Percentiles rank a stretch among this genome's conserved stretches.
Evolutionary conservation across 37 sponge, comb jelly and placozoan genomes (phyloP).

Genomic region (Lycopodina hypogea): DNA sequence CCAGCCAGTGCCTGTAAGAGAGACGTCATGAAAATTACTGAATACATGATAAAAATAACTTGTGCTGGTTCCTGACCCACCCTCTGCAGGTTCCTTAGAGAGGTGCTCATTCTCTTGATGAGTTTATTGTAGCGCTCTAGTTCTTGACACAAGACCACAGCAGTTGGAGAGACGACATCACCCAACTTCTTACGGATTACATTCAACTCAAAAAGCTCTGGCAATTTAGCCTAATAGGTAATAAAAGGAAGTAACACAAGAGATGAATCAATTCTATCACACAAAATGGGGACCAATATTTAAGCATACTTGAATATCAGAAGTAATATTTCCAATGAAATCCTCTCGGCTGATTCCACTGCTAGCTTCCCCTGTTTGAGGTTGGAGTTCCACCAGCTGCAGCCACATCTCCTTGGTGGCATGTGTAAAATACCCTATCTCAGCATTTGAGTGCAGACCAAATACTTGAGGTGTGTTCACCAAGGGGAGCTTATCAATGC

Average conservation of each 20-base stretch:
- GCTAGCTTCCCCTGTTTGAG: slow-evolving; percentile 86
- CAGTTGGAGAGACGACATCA: slow-evolving; percentile 79
- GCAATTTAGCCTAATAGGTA: slow-evolving; percentile 74
- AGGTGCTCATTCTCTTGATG: slow-evolving; percentile 82
- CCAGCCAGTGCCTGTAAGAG: slow-evolving; percentile 84
- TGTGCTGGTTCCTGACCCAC: slow-evolving; percentile 10
- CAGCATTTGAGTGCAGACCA: slow-evolving; percentile 98
- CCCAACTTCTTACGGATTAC: slow-evolving; percentile 88
- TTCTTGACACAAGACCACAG: slow-evolving; percentile 97
- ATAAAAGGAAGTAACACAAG: background rate
- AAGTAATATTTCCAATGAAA: slow-evolving; percentile 90
- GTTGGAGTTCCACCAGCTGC: slow-evolving; percentile 96
- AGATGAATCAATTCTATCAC: background rate
- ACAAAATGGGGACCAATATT: background rate
- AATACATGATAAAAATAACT: background rate
- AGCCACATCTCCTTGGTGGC: slow-evolving; percentile 94
- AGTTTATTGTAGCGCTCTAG: slow-evolving; percentile 96
- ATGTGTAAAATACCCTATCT: slow-evolving; percentile 95
- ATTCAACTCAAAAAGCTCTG: slow-evolving; percentile 82
- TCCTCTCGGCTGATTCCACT: slow-evolving; percentile 93
- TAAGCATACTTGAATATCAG: slow-evolving; percentile 83
- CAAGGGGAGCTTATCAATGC: slow-evolving; percentile 88
- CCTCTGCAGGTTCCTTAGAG: slow-evolving; percentile 89
- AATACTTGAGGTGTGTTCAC: slow-evolving; percentile 98
- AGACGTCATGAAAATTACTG: background rate